Percentiles rank a stretch among this genome's conserved stretches.
Conservation (phyloP, 2,113 vertebrate genomes). For the Rhea americana region DNA sequence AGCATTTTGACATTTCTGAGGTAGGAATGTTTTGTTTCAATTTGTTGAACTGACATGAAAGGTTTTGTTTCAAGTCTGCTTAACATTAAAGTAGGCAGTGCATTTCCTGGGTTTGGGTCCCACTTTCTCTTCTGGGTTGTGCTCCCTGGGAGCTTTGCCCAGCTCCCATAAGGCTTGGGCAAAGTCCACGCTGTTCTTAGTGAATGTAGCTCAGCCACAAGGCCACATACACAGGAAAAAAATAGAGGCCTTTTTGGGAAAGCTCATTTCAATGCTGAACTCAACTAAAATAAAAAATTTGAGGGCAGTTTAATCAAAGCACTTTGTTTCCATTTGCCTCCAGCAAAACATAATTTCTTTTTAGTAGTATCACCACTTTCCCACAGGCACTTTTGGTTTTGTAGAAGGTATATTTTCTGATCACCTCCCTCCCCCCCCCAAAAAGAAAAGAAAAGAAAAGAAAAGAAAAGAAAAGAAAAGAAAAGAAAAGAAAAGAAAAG, state of each 20-base stretch:
- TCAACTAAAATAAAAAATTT: neutral
- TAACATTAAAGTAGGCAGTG: constrained; percentile 55
- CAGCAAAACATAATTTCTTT: neutral
- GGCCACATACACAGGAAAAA: neutral
- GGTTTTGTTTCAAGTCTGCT: constrained; percentile 35
- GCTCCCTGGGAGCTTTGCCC: constrained; percentile 58
- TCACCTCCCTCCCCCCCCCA: neutral
- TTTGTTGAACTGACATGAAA: constrained; percentile 67
- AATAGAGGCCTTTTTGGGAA: constrained; percentile 9
- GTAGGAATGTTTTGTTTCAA: constrained; percentile 68
- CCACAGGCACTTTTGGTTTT: neutral
- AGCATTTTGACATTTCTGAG: constrained; percentile 64
- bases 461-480: no score
- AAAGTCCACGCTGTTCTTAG: constrained; percentile 19
- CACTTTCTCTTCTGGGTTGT: constrained; percentile 48
- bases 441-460: neutral
- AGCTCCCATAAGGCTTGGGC: constrained; percentile 52
- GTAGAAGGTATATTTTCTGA: neutral
- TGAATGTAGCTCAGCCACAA: constrained; percentile 25
- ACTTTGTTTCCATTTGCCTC: fast-evolving
- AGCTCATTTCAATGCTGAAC: neutral
- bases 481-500: no score
- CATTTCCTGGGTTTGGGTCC: constrained; percentile 55
- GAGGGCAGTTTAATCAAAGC: neutral
- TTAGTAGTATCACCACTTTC: neutral